A percentile compares a stretch with the other conserved stretches of the same genome.
These are phyloP conservation scores for Acrobasis suavella DNA, from an alignment of 2,888 invertebrate genomes.

Conservation along the genomic window DNA sequence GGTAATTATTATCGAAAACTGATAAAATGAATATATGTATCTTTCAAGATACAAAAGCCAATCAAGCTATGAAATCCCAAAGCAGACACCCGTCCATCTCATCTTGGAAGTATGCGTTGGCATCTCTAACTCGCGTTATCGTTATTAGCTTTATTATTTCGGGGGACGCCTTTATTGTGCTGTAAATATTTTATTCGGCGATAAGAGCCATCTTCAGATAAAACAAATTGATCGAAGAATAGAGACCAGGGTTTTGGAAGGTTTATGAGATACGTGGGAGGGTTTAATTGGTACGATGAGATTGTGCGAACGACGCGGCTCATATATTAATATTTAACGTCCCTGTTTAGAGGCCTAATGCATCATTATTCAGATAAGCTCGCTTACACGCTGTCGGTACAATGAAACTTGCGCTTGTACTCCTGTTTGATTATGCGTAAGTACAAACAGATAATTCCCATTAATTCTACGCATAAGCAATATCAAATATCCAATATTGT, in stretches of 20 bases:
- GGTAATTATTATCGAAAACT: background rate
- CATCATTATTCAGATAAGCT: slow-evolving; percentile 56
- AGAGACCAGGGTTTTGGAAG: slow-evolving; percentile 56
- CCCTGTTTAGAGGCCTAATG: slow-evolving; percentile 54
- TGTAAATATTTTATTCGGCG: slow-evolving; percentile 78
- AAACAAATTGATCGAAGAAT: slow-evolving; percentile 75
- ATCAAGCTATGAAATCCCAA: background rate
- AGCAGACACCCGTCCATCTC: slow-evolving; percentile 6
- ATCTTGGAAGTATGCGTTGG: slow-evolving; percentile 34
- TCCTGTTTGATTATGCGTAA: slow-evolving; percentile 24
- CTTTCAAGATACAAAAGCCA: background rate
- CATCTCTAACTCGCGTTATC: slow-evolving; percentile 61
- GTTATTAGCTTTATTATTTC: slow-evolving; percentile 73
- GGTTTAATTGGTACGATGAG: slow-evolving; percentile 69
- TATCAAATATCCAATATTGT: slow-evolving; percentile 54
- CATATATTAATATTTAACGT: slow-evolving; percentile 69
- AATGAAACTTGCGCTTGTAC: slow-evolving; percentile 31
- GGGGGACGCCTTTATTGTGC: slow-evolving; percentile 73
- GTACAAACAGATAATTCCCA: slow-evolving; percentile 28
- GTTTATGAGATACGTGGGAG: slow-evolving; percentile 70
- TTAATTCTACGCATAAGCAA: slow-evolving; percentile 37
- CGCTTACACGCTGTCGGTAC: slow-evolving; percentile 35
- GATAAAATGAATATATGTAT: background rate
- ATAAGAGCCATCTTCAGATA: slow-evolving; percentile 72
- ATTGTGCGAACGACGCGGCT: slow-evolving; percentile 64